Base-by-base conservation (phyloP, 2,888 invertebrate species). In the Sabellastarte sp. region DNA sequence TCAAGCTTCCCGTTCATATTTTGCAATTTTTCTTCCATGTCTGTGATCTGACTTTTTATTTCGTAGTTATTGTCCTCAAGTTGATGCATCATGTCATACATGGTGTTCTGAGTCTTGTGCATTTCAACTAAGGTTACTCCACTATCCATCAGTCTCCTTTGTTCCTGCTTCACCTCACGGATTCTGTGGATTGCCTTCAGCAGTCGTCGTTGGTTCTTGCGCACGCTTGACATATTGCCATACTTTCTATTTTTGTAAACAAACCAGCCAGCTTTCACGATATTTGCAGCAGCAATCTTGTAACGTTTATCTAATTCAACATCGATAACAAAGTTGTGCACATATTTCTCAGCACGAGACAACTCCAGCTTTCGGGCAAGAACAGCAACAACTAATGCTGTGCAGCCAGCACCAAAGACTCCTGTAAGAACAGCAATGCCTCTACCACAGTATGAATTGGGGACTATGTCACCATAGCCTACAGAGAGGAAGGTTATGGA, bases 321-420 rank as follows among this genome's bases (percentile, higher is more conserved):
- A 63, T 81, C 81, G n/a, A 81, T 77, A 5, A 83, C 82, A 67
- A 82, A 83, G 64, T 83, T 80, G 66, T 82, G 81, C 4, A 83
- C 82, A 66, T 80, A 83, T 66, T 81, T 82, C 69, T 83, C 82
- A 3, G 81, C 75, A 50, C 82, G 68, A 2, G 80, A 79, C 24
- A 83, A 72, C 67, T 83, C 82, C 10, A 83, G 66, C 63, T 81
- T 80, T 32, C 79, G 63, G 2, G 81, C 81, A 3, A 82, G 71
- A 1, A 83, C 82, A 2, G 82, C 82, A 1, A 83, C 82, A 15
- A 82, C 79, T 2, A 83, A 73, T 4, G 82, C 82, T 1, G 82
- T 83, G 61, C 79, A 80, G 4, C 80, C 81, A 1, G 81, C 80
- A 3, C 82, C 82, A 73, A 82, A 78, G 57, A 83, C 80, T 10